A percentile compares a stretch with the other conserved stretches of the same genome.
Evolutionary conservation across 2,797 vertebrate genomes (phyloP).

Genomic region (Tragelaphus eurycerus): DNA sequence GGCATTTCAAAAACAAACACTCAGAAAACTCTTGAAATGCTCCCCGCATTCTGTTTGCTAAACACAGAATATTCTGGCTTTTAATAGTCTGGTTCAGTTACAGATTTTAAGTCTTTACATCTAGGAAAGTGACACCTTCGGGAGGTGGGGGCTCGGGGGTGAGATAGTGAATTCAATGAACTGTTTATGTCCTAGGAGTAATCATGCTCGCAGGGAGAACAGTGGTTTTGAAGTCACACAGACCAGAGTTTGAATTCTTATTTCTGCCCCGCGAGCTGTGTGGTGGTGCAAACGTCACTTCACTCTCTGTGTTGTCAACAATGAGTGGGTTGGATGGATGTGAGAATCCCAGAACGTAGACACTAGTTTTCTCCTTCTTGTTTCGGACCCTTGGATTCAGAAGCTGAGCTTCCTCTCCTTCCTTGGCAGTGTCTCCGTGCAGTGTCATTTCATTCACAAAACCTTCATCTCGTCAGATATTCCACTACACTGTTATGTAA

Average conservation of each 20-base stretch:
- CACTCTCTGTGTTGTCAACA: neutral
- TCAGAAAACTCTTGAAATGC: neutral
- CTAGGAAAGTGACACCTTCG: neutral
- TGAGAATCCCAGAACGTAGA: neutral
- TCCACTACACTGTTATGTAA: neutral
- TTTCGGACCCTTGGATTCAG: neutral
- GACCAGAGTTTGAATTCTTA: neutral
- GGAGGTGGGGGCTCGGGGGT: neutral
- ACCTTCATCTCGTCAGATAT: neutral
- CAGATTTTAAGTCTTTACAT: neutral
- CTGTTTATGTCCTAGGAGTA: neutral
- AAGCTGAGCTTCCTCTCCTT: neutral
- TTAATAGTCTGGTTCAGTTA: neutral
- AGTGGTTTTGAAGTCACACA: neutral
- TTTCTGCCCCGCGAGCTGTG: neutral
- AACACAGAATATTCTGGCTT: neutral
- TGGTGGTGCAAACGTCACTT: neutral
- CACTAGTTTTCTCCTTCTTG: neutral
- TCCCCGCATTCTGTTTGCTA: neutral
- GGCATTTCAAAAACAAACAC: neutral
- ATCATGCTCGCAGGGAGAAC: neutral
- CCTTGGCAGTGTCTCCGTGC: neutral
- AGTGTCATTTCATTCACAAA: neutral
- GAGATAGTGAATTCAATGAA: neutral
- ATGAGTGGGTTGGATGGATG: neutral